Conservation (phyloP, 2,113 vertebrate species). For the Oreocharis arfaki region DNA sequence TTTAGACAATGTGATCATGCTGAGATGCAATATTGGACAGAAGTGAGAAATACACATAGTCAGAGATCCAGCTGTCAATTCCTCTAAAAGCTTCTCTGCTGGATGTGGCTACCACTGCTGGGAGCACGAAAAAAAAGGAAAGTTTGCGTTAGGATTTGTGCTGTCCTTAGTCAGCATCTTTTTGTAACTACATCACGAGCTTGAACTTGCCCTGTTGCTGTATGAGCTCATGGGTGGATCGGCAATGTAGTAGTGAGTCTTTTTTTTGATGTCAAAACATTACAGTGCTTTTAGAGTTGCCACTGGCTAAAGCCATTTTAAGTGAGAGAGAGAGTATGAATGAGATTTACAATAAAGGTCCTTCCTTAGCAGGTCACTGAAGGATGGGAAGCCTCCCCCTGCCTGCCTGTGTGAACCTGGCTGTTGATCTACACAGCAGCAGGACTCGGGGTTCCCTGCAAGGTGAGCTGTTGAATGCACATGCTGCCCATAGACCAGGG, state of each 20-base stretch:
- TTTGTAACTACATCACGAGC: not conserved
- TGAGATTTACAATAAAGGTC: not conserved
- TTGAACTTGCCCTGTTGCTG: not conserved
- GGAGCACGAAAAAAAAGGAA: not conserved
- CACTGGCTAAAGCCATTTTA: not conserved
- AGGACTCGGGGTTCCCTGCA: not conserved
- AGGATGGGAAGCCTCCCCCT: not conserved
- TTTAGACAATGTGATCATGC: not conserved
- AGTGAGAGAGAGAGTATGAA: not conserved
- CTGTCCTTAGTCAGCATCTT: not conserved
- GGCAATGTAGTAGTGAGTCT: not conserved
- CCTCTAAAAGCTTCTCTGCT: not conserved
- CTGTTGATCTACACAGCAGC: not conserved
- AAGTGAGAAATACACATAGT: not conserved
- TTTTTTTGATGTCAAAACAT: not conserved
- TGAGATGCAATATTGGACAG: not conserved
- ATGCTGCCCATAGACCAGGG: fast-evolving
- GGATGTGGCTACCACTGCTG: not conserved
- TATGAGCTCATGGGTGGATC: not conserved
- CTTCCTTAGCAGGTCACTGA: not conserved
- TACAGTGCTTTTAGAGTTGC: not conserved
- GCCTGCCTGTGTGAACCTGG: not conserved
- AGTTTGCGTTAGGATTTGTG: not conserved
- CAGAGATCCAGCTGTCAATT: not conserved
- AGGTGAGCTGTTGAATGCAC: not conserved